phyloP scores from a whole-genome alignment of 2,797 vertebrate genomes.

The Dendrocincla tyrannina region DNA sequence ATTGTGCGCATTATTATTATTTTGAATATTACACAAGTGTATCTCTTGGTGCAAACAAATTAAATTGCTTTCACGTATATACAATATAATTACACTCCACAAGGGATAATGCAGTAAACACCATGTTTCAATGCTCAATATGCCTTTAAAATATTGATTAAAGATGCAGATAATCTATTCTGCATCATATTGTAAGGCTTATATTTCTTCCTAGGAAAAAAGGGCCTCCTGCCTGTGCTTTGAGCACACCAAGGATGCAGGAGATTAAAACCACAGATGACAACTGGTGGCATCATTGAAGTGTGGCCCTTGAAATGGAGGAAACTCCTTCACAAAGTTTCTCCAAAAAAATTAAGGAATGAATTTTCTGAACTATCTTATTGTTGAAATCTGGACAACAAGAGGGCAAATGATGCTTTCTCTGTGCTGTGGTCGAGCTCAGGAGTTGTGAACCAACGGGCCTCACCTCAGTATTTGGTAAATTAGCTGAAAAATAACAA shows the following conservation, averaged over 20 bases:
- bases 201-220: neutral
- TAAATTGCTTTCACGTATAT: constrained; percentile 12
- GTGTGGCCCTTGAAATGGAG: neutral
- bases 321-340: neutral
- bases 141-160: constrained; percentile 17
- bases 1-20: constrained; percentile 2
- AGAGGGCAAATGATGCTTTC: neutral
- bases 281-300: neutral
- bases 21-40: neutral
- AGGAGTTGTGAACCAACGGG: neutral
- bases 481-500: constrained; percentile 10
- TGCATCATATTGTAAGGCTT: neutral
- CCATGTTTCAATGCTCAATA: neutral
- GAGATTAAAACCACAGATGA: neutral
- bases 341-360: neutral
- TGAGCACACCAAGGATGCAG: neutral
- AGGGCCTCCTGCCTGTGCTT: neutral
- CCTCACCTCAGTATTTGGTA: neutral
- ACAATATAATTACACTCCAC: neutral
- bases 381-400: neutral
- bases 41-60: neutral
- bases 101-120: constrained; percentile 1
- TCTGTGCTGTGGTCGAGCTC: neutral
- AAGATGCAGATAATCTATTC: constrained; percentile 1
- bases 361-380: neutral